Base-by-base conservation (phyloP, 2,113 vertebrate genomes). In the Brachionichthys hirsutus region DNA sequence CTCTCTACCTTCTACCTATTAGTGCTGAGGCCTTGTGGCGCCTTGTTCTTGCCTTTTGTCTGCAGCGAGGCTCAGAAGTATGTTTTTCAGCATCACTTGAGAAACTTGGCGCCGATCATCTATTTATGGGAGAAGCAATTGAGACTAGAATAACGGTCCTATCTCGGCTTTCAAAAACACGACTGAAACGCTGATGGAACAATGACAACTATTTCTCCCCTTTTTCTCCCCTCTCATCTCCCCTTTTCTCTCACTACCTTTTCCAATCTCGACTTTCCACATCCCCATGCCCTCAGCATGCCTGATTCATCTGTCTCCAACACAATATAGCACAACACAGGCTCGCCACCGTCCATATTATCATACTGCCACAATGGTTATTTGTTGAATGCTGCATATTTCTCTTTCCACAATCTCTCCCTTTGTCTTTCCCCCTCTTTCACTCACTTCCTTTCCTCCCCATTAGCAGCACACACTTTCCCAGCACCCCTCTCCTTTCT, bases 231-330 rank as follows among this genome's bases (percentile, higher is more conserved):
- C 64, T 77, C 85, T 80, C 77, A 70, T 79, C 80, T 78, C 73
- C 61, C 65, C 20, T 14, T 78, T 78, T 83, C 68, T 80, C 46
- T 43, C 82, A 74, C 80, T 82, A 83, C 86, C 71, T 86, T 73
- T 56, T 54, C 80, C 68, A 73, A 85, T 85, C 85, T 49, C 73
- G 57, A 30, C 70, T 15, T 81, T 81, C 72, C 63, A 56, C 52
- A 45, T 82, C 80, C 78, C 82, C 52, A 45, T 82, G 78, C 78
- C 82, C 85, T 71, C 86, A 86, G 83, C 86, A 86, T 85, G 85
- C 86, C 85, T 89, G 90, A 91, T 92, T 90, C 85, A 91, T 89
- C 90, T 88, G 84, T 90, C 79, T 88, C 81, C 84, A 82, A 79
- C 75, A 87, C 89, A 88, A 90, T 89, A 88, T 86, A 89, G 89